Conservation (phyloP, 2,797 vertebrate species). For the Odontamblyopus rebecca region DNA sequence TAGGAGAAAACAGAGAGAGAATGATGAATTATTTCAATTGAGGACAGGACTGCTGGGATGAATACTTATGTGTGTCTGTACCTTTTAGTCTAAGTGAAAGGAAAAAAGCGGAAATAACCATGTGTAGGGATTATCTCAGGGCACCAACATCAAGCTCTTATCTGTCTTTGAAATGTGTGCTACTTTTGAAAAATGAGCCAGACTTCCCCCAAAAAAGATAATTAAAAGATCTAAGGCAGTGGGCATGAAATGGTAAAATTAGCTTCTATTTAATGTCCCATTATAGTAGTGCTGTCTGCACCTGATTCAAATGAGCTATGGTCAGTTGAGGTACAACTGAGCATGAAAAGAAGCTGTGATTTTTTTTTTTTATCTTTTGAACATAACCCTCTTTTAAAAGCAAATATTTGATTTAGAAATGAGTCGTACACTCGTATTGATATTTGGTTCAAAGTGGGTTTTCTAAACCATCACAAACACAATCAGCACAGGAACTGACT, state of each 20-base stretch:
- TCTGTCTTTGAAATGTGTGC: conserved; percentile 67
- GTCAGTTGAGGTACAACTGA: conserved; percentile 14
- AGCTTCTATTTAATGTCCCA: conserved; percentile 44
- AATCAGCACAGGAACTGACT: not conserved
- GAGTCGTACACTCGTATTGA: not conserved
- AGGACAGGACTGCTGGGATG: conserved; percentile 73
- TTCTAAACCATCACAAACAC: not conserved
- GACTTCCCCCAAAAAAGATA: conserved; percentile 58
- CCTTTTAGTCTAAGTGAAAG: conserved; percentile 51
- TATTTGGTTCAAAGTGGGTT: not conserved
- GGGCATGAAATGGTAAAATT: conserved; percentile 57
- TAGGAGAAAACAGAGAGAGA: conserved; percentile 58
- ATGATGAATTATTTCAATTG: conserved; percentile 76
- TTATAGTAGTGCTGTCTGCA: conserved; percentile 32
- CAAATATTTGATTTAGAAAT: not conserved
- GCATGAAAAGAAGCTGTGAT: not conserved
- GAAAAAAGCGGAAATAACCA: conserved; percentile 50
- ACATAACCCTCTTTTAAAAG: not conserved
- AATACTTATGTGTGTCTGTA: conserved; percentile 65
- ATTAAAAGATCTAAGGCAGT: conserved; percentile 60
- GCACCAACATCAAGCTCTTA: conserved; percentile 68
- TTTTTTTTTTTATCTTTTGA: not conserved
- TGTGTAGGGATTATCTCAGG: conserved; percentile 56
- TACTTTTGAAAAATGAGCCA: conserved; percentile 72
- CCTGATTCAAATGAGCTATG: conserved; percentile 40